Conservation (phyloP, 2,113 vertebrate genomes). For the Zosterops hypoxanthus region DNA sequence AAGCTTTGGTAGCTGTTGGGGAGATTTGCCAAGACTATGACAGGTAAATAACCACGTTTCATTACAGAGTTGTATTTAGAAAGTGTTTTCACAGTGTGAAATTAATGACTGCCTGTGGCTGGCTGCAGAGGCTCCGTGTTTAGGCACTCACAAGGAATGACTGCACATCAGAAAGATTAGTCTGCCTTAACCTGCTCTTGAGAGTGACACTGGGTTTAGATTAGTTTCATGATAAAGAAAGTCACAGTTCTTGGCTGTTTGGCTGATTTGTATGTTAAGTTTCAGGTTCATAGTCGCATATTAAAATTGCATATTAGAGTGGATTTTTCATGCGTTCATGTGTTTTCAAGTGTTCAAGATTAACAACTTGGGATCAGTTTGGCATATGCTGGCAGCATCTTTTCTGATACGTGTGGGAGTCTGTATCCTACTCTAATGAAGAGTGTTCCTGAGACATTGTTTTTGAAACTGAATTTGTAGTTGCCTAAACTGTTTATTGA, state of each 20-base stretch:
- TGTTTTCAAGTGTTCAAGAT: not conserved
- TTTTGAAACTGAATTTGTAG: not conserved
- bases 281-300: not conserved
- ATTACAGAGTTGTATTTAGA: not conserved
- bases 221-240: not conserved
- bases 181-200: not conserved
- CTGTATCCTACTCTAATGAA: not conserved
- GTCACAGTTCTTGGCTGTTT: not conserved
- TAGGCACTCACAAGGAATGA: not conserved
- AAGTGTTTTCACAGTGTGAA: not conserved
- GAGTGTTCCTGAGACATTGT: not conserved
- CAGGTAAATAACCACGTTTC: constrained; percentile 79
- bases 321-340: not conserved
- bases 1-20: constrained; percentile 95
- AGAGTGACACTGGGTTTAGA: not conserved
- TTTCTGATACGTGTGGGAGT: not conserved
- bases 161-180: not conserved
- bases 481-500: not conserved
- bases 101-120: not conserved
- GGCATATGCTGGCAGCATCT: not conserved
- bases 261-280: not conserved
- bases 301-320: not conserved
- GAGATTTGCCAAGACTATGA: constrained; percentile 99
- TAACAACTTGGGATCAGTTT: not conserved
- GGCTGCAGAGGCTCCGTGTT: not conserved